Percentiles rank a stretch among this genome's conserved stretches.
Conservation (phyloP, 2,113 vertebrate species). For the Labeo rohita region DNA sequence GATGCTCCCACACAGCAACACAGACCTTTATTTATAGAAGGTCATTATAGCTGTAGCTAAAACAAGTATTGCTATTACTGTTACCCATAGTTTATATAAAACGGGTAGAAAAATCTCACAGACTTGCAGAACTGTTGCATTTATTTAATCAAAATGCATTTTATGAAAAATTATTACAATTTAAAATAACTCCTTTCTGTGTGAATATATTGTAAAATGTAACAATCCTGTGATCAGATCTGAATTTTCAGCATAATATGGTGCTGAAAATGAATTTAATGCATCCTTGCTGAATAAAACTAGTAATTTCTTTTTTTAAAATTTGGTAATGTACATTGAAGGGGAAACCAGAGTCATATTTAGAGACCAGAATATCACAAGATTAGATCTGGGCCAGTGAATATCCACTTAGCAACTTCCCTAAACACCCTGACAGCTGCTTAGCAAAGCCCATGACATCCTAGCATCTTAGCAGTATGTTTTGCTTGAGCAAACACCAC, state of each 20-base stretch:
- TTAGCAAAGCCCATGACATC: background rate
- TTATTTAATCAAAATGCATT: background rate
- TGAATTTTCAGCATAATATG: background rate
- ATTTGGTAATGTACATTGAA: background rate
- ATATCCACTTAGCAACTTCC: constrained; percentile 1
- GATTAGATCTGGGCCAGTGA: background rate
- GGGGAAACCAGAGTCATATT: background rate
- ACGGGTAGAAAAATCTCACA: background rate
- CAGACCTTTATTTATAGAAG: background rate
- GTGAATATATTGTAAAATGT: background rate
- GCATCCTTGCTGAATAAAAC: background rate
- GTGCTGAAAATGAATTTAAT: background rate
- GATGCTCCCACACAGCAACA: background rate
- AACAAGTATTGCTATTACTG: background rate
- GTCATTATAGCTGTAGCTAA: background rate
- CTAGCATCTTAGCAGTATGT: background rate
- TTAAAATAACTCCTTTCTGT: background rate
- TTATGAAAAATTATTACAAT: background rate
- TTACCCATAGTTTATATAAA: background rate
- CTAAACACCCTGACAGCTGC: background rate
- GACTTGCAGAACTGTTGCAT: background rate
- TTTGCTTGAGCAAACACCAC: background rate
- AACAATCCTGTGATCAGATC: background rate
- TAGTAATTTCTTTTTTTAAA: background rate
- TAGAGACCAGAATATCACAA: background rate